Evolutionary conservation across 2,797 vertebrate genomes (phyloP), one percentile per base, ranked within the genome.

Genomic region (Sebastes steindachneri): DNA sequence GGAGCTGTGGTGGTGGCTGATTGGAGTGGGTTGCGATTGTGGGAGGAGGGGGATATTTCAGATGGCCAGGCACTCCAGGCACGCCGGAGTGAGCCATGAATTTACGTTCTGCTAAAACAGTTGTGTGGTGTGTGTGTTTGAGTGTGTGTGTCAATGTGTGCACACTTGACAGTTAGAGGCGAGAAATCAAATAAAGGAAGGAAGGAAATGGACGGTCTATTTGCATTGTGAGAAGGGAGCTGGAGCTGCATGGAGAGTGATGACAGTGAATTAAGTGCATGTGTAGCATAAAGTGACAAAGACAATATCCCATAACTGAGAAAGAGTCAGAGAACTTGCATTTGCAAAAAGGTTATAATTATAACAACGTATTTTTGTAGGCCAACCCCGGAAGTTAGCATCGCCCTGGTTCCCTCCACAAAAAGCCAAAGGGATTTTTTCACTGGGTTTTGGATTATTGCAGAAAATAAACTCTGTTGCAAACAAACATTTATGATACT

Each of bases 1-100:
- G 80, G 77, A 90, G 88, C 9, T 92, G 90, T 71, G 86, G 91
- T 87, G 57, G 75, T 19, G 75, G 87, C 81, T 90, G 83, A 88
- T 87, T 85, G 66, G 80, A 88, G 82, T 81, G 90, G 84, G 84
- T 64, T 45, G 31, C 10, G 4, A 82, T 81, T 78, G 86, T 75
- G 82, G 84, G 84, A 75, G 80, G 77, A 68, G 79, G 81, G 80
- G 78, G 64, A 57, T 62, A 81, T 77, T 84, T 88, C 71, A 68
- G 70, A 70, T 62, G 79, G 83, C 68, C 76, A 88, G 9, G 80
- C 73, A 87, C 82, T 91, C 60, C 45, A 76, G 83, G 83, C 80
- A 86, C 4, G 77, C 66, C 10, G 37, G 73, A 76, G 79, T 65
- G 78, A 86, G 77, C 84, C 60, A 54, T 81, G 84, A 82, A 78